These are phyloP conservation scores for Nanger granti DNA, from an alignment of 2,113 vertebrate genomes.

Conservation along the genomic window DNA sequence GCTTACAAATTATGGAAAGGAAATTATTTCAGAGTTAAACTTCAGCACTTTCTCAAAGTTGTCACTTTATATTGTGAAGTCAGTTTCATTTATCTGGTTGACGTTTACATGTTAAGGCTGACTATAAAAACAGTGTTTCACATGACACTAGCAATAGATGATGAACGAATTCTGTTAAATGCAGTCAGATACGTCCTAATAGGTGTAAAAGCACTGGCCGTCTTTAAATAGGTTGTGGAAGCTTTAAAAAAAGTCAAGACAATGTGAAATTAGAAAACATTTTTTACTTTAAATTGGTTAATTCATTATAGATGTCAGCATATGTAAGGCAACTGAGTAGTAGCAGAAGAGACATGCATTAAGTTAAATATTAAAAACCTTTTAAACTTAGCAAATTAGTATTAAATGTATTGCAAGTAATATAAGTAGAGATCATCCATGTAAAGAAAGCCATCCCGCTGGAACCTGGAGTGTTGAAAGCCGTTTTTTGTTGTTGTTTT, in stretches of 20 bases:
- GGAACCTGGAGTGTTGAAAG: not conserved
- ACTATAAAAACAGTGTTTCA: not conserved
- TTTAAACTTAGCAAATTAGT: not conserved
- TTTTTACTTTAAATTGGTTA: not conserved
- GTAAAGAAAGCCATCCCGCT: not conserved
- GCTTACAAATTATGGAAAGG: not conserved
- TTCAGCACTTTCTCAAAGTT: not conserved
- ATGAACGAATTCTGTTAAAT: not conserved
- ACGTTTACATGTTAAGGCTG: not conserved
- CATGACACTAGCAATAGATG: not conserved
- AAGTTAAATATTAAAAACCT: not conserved
- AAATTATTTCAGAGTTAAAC: not conserved
- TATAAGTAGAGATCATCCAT: not conserved
- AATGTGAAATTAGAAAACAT: not conserved
- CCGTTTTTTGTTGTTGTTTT: not conserved
- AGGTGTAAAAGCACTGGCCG: not conserved
- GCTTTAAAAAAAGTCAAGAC: not conserved
- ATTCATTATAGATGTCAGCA: not conserved
- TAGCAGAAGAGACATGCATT: not conserved
- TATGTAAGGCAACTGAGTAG: not conserved
- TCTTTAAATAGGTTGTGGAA: not conserved
- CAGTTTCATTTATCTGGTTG: constrained; percentile 9
- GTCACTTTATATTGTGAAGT: not conserved
- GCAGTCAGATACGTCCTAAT: not conserved
- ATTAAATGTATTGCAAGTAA: not conserved